Conservation (phyloP, 2,888 invertebrate genomes). For the Drosophila atripex region DNA sequence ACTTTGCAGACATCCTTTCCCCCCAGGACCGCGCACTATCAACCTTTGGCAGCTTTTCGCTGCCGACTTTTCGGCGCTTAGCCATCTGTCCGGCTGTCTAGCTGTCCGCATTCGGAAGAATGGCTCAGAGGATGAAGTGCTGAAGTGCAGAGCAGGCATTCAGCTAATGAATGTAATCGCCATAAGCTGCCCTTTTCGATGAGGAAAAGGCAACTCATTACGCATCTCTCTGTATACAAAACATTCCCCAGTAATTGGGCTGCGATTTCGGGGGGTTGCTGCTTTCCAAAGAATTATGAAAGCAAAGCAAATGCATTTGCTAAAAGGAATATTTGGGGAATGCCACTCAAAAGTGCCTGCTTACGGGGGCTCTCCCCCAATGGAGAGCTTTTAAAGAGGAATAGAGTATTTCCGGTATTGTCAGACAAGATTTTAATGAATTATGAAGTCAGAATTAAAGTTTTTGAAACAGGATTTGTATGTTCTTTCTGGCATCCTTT, state of each 20-base stretch:
- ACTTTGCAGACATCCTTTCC: slow-evolving; percentile 46
- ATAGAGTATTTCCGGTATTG: not conserved
- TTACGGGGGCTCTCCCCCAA: not conserved
- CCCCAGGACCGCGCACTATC: slow-evolving; percentile 24
- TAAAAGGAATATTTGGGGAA: slow-evolving; percentile 40
- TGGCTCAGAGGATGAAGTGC: slow-evolving; percentile 9
- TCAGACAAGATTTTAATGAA: not conserved
- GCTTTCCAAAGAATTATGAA: slow-evolving; percentile 44
- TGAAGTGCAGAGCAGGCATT: slow-evolving; percentile 39
- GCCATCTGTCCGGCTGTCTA: slow-evolving; percentile 38
- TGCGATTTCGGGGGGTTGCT: slow-evolving; percentile 12
- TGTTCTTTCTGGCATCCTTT: not conserved
- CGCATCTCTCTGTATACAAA: slow-evolving; percentile 48
- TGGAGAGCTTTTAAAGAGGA: not conserved
- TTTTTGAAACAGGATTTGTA: not conserved
- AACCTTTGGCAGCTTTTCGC: slow-evolving; percentile 43
- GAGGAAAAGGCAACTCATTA: slow-evolving; percentile 47
- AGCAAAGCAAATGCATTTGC: slow-evolving; percentile 54
- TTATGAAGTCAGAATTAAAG: not conserved
- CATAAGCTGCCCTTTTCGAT: slow-evolving; percentile 56
- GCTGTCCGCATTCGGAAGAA: slow-evolving; percentile 36
- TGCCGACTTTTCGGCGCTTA: slow-evolving; percentile 64
- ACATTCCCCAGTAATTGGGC: slow-evolving; percentile 65
- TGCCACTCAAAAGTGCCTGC: slow-evolving; percentile 21
- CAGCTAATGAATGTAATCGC: slow-evolving; percentile 78